Conservation (phyloP, 2,888 invertebrate genomes). For the Lithophane socia region DNA sequence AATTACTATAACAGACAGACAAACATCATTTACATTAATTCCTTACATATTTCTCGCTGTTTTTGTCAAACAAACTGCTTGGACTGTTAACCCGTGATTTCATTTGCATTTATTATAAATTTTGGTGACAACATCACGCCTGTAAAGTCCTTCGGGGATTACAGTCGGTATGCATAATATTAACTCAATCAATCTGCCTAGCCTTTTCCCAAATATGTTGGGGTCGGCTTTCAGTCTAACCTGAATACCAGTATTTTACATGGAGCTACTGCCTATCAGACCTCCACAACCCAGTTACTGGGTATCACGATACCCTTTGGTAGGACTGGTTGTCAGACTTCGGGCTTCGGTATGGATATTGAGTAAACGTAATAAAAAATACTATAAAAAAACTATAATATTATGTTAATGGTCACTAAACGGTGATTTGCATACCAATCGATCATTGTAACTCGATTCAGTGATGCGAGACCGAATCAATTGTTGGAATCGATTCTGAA, state of each 20-base stretch:
- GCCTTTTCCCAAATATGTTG: no score
- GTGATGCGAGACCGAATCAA: slow-evolving; percentile 70
- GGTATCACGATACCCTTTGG: no score
- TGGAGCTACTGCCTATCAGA: no score
- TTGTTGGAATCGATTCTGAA: slow-evolving; percentile 71
- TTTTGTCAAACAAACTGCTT: slow-evolving; percentile 1
- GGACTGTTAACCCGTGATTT: neutral
- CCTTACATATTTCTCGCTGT: slow-evolving; percentile 21
- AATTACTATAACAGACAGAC: slow-evolving; percentile 16
- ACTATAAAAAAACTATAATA: slow-evolving; percentile 42
- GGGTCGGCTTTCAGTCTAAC: no score
- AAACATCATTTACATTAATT: slow-evolving; percentile 25
- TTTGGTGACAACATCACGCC: neutral
- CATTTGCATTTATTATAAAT: slow-evolving; percentile 24
- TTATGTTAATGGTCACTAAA: slow-evolving; percentile 67
- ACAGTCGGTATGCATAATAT: no score
- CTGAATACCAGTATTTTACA: no score
- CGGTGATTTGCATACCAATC: slow-evolving; percentile 75
- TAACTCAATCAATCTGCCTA: no score
- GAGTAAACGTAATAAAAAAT: slow-evolving; percentile 22
- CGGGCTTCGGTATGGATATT: neutral
- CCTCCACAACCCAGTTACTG: no score
- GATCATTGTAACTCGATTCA: slow-evolving; percentile 65
- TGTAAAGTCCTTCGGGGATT: no score
- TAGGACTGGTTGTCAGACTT: no score